Percentiles rank a stretch among this genome's conserved stretches.
phyloP scores from a whole-genome alignment of 2,797 vertebrate species.

The Coranthus polyacanthus region DNA sequence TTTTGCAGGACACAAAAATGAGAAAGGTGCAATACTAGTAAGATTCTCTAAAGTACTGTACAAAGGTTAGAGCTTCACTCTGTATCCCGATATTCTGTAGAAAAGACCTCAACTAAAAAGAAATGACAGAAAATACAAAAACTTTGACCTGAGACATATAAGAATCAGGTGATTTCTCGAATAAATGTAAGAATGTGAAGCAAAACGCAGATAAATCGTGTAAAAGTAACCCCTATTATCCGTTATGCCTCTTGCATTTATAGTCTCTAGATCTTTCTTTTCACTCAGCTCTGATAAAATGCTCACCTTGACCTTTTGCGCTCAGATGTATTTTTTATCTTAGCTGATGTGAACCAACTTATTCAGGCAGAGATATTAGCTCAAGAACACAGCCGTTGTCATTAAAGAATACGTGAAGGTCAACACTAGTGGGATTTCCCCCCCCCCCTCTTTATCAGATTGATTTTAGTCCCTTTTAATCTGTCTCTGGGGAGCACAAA shows the following conservation, averaged over 20 bases:
- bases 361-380: slow-evolving; percentile 22
- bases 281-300: slow-evolving; percentile 22
- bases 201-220: background rate
- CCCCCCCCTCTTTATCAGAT: slow-evolving; percentile 33
- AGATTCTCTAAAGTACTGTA: no score
- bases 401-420: slow-evolving; percentile 45
- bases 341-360: slow-evolving; percentile 1
- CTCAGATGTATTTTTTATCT: slow-evolving; percentile 41
- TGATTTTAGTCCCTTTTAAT: slow-evolving; percentile 49
- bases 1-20: no score
- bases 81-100: no score
- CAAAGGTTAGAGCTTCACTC: no score
- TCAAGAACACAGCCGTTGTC: slow-evolving; percentile 1
- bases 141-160: no score
- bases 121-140: no score
- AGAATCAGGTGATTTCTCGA: no score
- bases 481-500: slow-evolving; percentile 22
- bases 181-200: background rate
- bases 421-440: slow-evolving; percentile 17
- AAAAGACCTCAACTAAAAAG: no score
- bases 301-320: slow-evolving; percentile 49
- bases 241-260: slow-evolving; percentile 3
- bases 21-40: no score
- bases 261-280: slow-evolving; percentile 13
- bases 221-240: slow-evolving; percentile 9